phyloP scores from a whole-genome alignment of 2,113 vertebrate genomes.

The Zapus hudsonius region DNA sequence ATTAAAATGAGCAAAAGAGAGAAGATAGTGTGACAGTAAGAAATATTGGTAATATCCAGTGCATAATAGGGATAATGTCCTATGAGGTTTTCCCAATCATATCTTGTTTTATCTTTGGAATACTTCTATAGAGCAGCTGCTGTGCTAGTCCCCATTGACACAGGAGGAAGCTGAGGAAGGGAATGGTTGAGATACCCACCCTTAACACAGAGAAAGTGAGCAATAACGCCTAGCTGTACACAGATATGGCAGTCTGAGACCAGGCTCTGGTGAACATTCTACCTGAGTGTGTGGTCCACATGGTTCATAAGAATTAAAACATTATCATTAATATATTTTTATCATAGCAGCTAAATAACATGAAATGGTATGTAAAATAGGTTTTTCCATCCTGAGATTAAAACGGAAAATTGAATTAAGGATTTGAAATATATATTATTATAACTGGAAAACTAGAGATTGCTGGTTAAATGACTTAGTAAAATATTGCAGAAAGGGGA shows the following conservation, averaged over 20 bases:
- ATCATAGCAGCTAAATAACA: background rate
- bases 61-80: background rate
- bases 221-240: background rate
- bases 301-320: accelerated
- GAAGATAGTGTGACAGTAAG: background rate
- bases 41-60: background rate
- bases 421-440: background rate
- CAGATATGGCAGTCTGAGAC: background rate
- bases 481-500: background rate
- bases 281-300: background rate
- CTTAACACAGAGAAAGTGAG: background rate
- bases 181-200: background rate
- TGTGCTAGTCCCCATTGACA: background rate
- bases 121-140: background rate
- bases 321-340: background rate
- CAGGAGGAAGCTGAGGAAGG: background rate
- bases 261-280: background rate
- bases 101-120: background rate
- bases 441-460: background rate
- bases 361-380: background rate
- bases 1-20: background rate
- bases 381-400: background rate
- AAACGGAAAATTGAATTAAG: background rate
- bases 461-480: background rate
- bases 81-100: background rate